phyloP scores from a whole-genome alignment of 2,113 vertebrate genomes.

The Riparia riparia region DNA sequence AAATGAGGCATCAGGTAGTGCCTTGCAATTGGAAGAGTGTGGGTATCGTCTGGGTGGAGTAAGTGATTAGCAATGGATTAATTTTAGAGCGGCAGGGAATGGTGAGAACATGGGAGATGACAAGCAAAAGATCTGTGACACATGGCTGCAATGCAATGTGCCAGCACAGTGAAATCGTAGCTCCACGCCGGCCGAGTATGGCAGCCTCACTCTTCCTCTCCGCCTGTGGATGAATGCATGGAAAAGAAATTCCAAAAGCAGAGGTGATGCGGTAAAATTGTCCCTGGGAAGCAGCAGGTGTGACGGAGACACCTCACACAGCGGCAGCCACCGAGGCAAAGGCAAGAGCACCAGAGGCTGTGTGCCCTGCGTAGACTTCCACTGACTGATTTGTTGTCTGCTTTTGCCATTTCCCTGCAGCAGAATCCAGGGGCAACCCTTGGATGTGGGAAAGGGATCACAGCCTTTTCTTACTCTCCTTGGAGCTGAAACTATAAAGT shows the following conservation, averaged over 20 bases:
- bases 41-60: neutral
- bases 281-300: slow-evolving; percentile 15
- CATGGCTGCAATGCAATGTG: slow-evolving; percentile 48
- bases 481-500: neutral
- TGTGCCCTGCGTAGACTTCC: neutral
- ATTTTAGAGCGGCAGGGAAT: neutral
- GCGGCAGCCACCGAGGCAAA: slow-evolving; percentile 1
- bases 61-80: slow-evolving; percentile 62
- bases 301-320: neutral
- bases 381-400: neutral
- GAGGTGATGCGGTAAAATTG: slow-evolving; percentile 4
- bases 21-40: neutral
- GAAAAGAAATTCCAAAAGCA: neutral
- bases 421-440: neutral
- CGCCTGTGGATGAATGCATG: neutral
- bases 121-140: slow-evolving; percentile 63
- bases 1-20: neutral
- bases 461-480: neutral
- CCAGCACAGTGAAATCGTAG: slow-evolving; percentile 52
- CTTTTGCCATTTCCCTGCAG: neutral
- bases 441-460: neutral
- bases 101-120: slow-evolving; percentile 49
- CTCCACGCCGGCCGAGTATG: neutral
- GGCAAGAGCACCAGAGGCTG: neutral
- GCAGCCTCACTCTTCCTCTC: neutral